These are phyloP conservation scores for Solen grandis DNA, from an alignment of 1,140 invertebrate genomes.

Conservation along the genomic window DNA sequence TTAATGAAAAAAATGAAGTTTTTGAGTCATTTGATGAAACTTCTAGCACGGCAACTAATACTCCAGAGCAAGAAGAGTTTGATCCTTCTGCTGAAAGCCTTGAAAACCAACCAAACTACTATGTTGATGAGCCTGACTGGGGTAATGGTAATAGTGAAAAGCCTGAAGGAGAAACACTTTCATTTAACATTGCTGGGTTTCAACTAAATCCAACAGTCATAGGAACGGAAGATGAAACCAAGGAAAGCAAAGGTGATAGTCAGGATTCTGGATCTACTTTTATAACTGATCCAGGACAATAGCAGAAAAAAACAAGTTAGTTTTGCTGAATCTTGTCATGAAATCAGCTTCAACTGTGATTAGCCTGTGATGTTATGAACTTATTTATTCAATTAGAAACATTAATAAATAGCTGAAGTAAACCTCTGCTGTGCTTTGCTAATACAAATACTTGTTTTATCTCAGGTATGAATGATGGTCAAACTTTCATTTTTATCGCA, in stretches of 20 bases:
- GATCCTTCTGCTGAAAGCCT: conserved; percentile 37
- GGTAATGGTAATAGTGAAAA: conserved; percentile 24
- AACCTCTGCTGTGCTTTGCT: too few species aligned
- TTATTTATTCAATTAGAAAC: too few species aligned
- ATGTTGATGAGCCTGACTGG: conserved; percentile 25
- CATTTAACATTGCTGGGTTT: conserved; percentile 42
- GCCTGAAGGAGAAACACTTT: conserved; percentile 18
- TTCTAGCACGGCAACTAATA: conserved; percentile 46
- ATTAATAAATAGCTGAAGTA: too few species aligned
- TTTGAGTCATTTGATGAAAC: conserved; percentile 48
- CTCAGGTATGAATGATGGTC: too few species aligned
- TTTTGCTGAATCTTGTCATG: too few species aligned
- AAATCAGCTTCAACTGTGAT: too few species aligned
- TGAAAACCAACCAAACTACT: conserved; percentile 33
- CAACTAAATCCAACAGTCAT: conserved; percentile 42
- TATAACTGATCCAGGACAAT: conserved; percentile 42
- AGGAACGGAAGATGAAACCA: neutral
- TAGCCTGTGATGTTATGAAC: too few species aligned
- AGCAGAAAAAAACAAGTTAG: too few species aligned
- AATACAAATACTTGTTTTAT: too few species aligned
- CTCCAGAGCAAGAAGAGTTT: conserved; percentile 40
- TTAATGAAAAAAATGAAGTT: conserved; percentile 51
- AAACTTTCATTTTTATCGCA: too few species aligned
- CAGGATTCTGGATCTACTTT: conserved; percentile 14
- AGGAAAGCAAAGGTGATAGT: neutral